Evolutionary conservation across 1,140 invertebrate species (phyloP).

Genomic region (Eurosta solidaginis): DNA sequence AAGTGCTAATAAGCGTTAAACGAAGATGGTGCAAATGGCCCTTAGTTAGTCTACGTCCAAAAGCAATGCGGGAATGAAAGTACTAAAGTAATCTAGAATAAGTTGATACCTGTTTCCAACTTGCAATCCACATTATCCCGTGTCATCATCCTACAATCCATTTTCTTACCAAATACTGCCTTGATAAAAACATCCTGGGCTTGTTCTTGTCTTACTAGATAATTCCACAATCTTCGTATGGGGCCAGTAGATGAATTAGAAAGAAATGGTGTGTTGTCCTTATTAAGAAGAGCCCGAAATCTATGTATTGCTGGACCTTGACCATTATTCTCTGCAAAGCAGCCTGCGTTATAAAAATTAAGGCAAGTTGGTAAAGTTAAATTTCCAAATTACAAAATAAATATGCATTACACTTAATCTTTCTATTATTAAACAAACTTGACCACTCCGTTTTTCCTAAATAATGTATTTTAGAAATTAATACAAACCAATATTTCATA

Average conservation of each 20-base stretch:
- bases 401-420: no score
- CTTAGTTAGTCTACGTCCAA: no score
- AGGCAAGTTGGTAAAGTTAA: no score
- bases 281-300: constrained; percentile 89
- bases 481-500: no score
- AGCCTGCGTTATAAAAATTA: constrained; percentile 64
- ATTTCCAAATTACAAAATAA: no score
- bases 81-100: no score
- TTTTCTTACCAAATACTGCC: constrained; percentile 85
- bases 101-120: constrained; percentile 32
- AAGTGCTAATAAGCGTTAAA: no score
- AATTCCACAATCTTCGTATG: constrained; percentile 89
- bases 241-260: constrained; percentile 76
- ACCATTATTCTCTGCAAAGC: constrained; percentile 73
- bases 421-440: no score
- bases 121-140: not conserved
- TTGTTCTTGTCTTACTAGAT: constrained; percentile 87
- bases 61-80: no score
- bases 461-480: no score
- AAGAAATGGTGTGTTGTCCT: constrained; percentile 94
- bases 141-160: not conserved
- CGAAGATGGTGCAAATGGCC: no score
- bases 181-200: constrained; percentile 96
- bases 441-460: no score
- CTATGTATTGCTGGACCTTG: constrained; percentile 87